Base-by-base conservation (phyloP, 1,140 invertebrate species). In the Lasioglossum baleicum region DNA sequence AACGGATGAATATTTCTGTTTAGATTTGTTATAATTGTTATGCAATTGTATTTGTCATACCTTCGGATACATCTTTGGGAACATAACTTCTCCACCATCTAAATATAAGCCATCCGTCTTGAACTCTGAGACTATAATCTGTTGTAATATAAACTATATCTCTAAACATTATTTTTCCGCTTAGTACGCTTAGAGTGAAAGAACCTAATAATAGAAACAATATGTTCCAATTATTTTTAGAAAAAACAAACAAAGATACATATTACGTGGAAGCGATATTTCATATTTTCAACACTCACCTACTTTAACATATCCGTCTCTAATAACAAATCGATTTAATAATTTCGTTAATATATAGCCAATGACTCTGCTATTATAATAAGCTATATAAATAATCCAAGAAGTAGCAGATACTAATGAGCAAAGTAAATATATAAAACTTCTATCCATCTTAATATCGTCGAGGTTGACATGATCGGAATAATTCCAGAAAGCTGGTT, bases 81-180 rank as follows among this genome's bases (percentile, higher is more conserved):
- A 98, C 96, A 92, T 99, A 99, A 65, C 97, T 96, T 83, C 97
- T 94, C 98, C 98, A 99, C 97, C 98, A 99, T 80, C 98, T 95
- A 93, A 99, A 99, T 93, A 99, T 98, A 70, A 99, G 94, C 95
- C 98, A 99, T 8, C 98, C 99, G 95, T 99, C 98, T 93, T 99
- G 98, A 81, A 99, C 95, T 86, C 98, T 95, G 58, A 99, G 91
- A 53, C 97, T 97, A 92, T 97, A 99, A 94, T 99, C 98, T 93
- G 98, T 96, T 66, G 97, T 99, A 60, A 99, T 97, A 87, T 98
- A 99, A 68, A 98, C 96, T 89, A 99, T 95, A 94, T 99, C 98
- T 83, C 98, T 95, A 93, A 99, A 99, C 99, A 99, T 99, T 60
- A 99, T 97, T 94, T 99, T 99, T 4, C 99, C 99, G 83, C 98